phyloP scores from a whole-genome alignment of 2,113 vertebrate species.

The Serinus canaria region DNA sequence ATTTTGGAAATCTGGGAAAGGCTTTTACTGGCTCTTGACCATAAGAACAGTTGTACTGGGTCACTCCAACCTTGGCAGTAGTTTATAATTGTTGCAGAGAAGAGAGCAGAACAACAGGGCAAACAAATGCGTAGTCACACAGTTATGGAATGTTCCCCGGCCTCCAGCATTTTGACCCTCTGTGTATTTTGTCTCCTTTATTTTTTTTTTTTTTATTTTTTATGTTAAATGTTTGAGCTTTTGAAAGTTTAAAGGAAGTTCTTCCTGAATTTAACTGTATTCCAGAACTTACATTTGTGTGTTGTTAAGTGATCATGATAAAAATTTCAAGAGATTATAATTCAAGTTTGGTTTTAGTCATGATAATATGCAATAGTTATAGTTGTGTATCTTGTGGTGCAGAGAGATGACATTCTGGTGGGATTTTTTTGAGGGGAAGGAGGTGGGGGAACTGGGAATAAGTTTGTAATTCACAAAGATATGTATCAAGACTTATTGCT shows the following conservation, averaged over 20 bases:
- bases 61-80: not conserved
- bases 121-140: not conserved
- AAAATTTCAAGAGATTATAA: not conserved
- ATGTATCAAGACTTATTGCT: not conserved
- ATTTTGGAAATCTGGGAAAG: not conserved
- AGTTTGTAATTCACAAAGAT: not conserved
- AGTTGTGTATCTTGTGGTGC: not conserved
- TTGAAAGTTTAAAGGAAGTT: not conserved
- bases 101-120: not conserved
- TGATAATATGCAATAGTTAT: not conserved
- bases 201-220: not conserved
- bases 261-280: not conserved
- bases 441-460: accelerated
- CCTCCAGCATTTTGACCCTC: not conserved
- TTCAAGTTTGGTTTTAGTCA: not conserved
- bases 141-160: not conserved
- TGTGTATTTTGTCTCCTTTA: not conserved
- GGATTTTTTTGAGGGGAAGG: not conserved
- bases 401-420: not conserved
- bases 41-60: not conserved
- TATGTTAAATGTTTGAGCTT: not conserved
- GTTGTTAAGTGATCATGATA: not conserved
- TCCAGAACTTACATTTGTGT: not conserved
- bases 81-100: not conserved
- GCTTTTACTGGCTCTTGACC: not conserved